A percentile compares a stretch with the other conserved stretches of the same genome.
Conservation (phyloP, 2,113 vertebrate species). For the Bettongia penicillata region DNA sequence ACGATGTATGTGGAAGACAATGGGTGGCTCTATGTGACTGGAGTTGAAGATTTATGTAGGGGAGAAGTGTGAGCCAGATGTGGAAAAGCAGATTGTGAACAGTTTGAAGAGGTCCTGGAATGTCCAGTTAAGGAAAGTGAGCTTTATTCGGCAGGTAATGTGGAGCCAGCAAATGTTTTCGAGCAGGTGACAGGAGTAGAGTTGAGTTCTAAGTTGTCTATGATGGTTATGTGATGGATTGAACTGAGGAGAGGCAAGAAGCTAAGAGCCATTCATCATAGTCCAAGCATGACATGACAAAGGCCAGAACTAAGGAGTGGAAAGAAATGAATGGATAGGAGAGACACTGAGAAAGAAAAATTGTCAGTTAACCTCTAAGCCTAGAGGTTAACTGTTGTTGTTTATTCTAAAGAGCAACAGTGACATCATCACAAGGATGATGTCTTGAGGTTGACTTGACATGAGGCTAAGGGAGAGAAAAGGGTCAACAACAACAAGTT, state of each 20-base stretch:
- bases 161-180: not conserved
- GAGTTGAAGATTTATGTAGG: too few relatives aligned
- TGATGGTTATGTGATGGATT: not conserved
- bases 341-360: not conserved
- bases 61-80: too few relatives aligned
- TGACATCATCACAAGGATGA: too few relatives aligned
- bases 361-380: not conserved
- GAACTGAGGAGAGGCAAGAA: not conserved
- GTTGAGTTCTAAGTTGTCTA: not conserved
- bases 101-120: too few relatives aligned
- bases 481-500: not conserved
- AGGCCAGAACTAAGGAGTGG: not conserved
- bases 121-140: too few relatives aligned
- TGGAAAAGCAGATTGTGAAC: too few relatives aligned
- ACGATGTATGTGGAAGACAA: too few relatives aligned
- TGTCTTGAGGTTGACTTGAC: not conserved
- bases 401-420: not conserved
- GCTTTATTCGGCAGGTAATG: too few relatives aligned
- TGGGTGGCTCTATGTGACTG: too few relatives aligned
- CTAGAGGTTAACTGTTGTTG: not conserved
- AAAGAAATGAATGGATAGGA: not conserved
- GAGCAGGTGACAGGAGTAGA: not conserved
- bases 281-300: not conserved
- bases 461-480: not conserved
- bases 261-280: not conserved